These are phyloP conservation scores for Bubo scandiacus DNA, from an alignment of 2,113 vertebrate species.

Conservation along the genomic window DNA sequence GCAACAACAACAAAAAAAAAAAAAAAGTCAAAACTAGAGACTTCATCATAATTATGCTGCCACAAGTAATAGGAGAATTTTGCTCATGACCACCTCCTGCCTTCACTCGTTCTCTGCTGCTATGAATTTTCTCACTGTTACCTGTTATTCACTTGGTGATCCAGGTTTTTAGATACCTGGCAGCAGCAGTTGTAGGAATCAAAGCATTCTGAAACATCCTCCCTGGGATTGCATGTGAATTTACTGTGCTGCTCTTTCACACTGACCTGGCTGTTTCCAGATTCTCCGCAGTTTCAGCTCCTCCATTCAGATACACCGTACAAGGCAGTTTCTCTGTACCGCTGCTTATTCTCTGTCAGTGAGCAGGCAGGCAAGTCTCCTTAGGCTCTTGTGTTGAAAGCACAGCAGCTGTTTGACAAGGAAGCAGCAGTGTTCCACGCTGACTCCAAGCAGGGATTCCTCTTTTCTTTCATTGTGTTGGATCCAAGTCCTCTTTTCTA, in stretches of 20 bases:
- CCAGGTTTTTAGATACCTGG: background rate
- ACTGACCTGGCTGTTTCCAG: background rate
- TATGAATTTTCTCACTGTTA: background rate
- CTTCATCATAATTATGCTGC: background rate
- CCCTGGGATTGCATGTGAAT: background rate
- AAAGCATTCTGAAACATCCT: background rate
- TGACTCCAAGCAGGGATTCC: background rate
- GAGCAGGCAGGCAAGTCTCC: background rate
- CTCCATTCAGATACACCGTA: rapidly evolving
- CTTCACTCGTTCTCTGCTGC: background rate
- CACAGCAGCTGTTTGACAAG: background rate
- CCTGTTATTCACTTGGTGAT: background rate
- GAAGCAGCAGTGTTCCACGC: background rate
- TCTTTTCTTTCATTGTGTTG: background rate
- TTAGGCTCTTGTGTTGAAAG: background rate
- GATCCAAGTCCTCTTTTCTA: background rate
- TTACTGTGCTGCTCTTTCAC: background rate
- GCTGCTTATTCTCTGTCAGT: background rate
- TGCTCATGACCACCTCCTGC: background rate
- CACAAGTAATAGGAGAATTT: background rate
- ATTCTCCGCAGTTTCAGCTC: background rate
- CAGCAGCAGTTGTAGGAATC: background rate
- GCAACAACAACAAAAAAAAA: rapidly evolving
- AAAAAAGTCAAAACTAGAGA: background rate
- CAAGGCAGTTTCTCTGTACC: background rate